phyloP scores from a whole-genome alignment of 1,140 invertebrate species.

The Hirudo medicinalis region DNA sequence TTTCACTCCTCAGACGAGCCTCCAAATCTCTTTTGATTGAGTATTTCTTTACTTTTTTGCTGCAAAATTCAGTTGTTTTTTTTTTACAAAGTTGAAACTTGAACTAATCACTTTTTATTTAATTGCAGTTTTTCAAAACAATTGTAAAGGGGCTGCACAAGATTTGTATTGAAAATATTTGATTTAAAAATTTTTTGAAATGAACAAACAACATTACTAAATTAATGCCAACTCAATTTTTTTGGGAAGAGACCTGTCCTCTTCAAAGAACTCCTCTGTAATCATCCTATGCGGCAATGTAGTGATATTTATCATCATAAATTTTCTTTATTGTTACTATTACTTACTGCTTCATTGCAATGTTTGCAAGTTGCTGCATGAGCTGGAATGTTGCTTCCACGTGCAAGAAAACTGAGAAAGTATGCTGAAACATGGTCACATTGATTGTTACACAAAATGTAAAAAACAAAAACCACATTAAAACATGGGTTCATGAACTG shows the following conservation, averaged over 20 bases:
- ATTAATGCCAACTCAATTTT: constrained; percentile 56
- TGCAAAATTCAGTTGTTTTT: background rate
- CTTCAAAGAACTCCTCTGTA: constrained; percentile 70
- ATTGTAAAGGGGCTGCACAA: too few relatives aligned
- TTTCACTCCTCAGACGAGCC: constrained; percentile 73
- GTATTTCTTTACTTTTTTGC: constrained; percentile 39
- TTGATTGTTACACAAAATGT: too few relatives aligned
- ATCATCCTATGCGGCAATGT: constrained; percentile 47
- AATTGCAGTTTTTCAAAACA: too few relatives aligned
- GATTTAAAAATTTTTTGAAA: too few relatives aligned
- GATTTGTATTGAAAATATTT: too few relatives aligned
- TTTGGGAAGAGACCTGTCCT: constrained; percentile 63
- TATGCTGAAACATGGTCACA: constrained; percentile 46
- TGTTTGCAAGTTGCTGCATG: constrained; percentile 87
- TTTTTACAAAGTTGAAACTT: background rate
- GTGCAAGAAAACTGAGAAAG: constrained; percentile 77
- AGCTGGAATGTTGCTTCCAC: constrained; percentile 75
- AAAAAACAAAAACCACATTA: too few relatives aligned
- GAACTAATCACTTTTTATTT: background rate
- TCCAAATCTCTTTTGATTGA: constrained; percentile 86
- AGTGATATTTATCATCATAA: background rate
- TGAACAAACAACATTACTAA: background rate
- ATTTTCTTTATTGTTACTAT: constrained; percentile 13
- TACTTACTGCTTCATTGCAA: constrained; percentile 80
- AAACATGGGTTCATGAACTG: too few relatives aligned